Evolutionary conservation across 2,888 invertebrate species (phyloP), one percentile per base, ranked within the genome.

Genomic region (Noctua janthe): DNA sequence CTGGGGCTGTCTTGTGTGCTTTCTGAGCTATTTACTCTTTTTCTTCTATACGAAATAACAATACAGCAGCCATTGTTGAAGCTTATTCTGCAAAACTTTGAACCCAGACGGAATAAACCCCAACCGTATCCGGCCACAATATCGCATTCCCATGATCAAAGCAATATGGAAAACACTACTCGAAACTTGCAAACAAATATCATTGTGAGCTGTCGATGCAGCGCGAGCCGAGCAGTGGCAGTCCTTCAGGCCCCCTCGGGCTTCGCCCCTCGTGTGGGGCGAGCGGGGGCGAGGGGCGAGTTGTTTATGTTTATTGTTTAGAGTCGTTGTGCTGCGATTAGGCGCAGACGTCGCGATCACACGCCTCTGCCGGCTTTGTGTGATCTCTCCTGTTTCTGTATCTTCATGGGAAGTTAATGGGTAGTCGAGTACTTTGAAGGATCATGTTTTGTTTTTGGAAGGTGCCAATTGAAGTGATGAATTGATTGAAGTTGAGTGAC

Each of bases 271-370:
- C 69, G 35, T 20, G 64, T n/a, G n/a, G 47, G 64, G 43, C 15
- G 80, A 35, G 59, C 35, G 74, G 49, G 56, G 59, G 54, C n/a
- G 2, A 15, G 49, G 56, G 62, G 56, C n/a, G 56, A 62, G 13
- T 86, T 89, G 88, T 89, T 87, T 89, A 90, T 89, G 87, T 89
- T 87, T 90, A 90, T 89, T 87, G 90, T 89, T 88, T 89, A 87
- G 82, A 75, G 73, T 86, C 80, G 81, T 83, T 78, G 84, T 79
- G 67, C 76, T 74, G 74, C 84, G 80, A 88, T 88, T 85, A 87
- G 77, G 82, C 47, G 83, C 79, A 78, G 76, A 83, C 80, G 70
- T 64, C 67, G 74, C 51, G 59, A 69, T 78, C 84, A 70, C 81
- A 81, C 71, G 84, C 69, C 69, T 29, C 71, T 35, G 67, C 54